These are phyloP conservation scores for Tinamus major DNA, from an alignment of 2,797 vertebrate species.

Conservation along the genomic window DNA sequence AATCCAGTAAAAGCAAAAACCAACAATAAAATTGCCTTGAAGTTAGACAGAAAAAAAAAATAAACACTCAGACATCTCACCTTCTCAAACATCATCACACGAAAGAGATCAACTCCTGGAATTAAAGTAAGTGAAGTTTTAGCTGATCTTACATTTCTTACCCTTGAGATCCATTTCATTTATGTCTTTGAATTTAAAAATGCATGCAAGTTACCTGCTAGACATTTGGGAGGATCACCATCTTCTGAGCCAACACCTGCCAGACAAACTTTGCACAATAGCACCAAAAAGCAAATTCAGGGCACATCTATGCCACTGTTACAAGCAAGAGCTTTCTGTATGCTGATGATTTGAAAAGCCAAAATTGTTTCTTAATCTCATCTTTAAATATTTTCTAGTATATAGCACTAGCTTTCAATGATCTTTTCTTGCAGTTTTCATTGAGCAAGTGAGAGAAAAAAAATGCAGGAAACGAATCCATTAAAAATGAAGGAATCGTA, in stretches of 20 bases:
- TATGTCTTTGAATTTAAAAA: neutral
- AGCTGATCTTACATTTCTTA: neutral
- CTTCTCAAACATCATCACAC: neutral
- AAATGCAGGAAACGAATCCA: neutral
- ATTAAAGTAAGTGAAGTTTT: neutral
- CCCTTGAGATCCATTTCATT: neutral
- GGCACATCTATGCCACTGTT: neutral
- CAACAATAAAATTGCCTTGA: neutral
- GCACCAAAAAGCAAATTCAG: neutral
- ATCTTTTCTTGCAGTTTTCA: neutral
- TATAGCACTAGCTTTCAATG: neutral
- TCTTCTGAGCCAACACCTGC: neutral
- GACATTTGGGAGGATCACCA: neutral
- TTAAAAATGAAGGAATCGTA: neutral
- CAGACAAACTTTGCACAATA: neutral
- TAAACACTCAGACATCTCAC: neutral
- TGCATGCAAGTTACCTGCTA: neutral
- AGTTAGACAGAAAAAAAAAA: neutral
- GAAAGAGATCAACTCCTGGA: neutral
- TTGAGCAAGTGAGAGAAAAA: neutral
- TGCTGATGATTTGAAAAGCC: neutral
- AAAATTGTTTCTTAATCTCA: neutral
- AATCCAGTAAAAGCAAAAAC: neutral
- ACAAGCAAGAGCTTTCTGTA: fast-evolving
- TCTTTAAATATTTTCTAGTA: neutral